Percentiles rank a stretch among this genome's conserved stretches.
These are phyloP conservation scores for Ranitomeya variabilis DNA, from an alignment of 2,113 vertebrate species.

Conservation along the genomic window DNA sequence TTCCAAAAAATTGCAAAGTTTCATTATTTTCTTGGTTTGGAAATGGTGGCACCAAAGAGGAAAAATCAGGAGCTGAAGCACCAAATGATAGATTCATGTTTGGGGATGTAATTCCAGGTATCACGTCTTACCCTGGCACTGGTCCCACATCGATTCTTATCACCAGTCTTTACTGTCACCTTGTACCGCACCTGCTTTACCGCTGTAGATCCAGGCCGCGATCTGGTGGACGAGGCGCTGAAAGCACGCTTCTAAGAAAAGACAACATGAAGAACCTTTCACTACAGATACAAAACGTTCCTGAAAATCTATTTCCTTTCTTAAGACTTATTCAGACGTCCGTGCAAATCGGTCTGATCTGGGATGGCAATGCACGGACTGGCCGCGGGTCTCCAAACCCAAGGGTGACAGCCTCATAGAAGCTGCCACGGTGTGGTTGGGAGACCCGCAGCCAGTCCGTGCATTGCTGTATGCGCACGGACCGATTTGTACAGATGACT, in stretches of 20 bases:
- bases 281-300: not conserved
- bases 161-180: conserved; percentile 60
- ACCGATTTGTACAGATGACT: too few relatives aligned
- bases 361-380: too few relatives aligned
- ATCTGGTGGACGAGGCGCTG: conserved; percentile 11
- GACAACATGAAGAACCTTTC: not conserved
- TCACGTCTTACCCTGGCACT: conserved; percentile 54
- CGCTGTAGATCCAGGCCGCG: not conserved
- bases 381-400: too few relatives aligned
- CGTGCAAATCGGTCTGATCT: too few relatives aligned
- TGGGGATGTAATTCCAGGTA: not conserved
- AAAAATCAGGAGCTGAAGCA: not conserved
- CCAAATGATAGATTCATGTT: not conserved
- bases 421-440: too few relatives aligned
- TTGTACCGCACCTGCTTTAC: conserved; percentile 55
- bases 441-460: too few relatives aligned
- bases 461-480: too few relatives aligned
- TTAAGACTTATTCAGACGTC: too few relatives aligned
- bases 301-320: not conserved
- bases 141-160: conserved; percentile 57
- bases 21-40: too few relatives aligned
- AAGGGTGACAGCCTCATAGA: too few relatives aligned
- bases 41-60: too few relatives aligned
- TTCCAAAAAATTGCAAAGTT: too few relatives aligned
- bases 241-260: conserved; percentile 8